Base-by-base conservation (phyloP, 2,888 invertebrate genomes). In the Empis stercorea region DNA sequence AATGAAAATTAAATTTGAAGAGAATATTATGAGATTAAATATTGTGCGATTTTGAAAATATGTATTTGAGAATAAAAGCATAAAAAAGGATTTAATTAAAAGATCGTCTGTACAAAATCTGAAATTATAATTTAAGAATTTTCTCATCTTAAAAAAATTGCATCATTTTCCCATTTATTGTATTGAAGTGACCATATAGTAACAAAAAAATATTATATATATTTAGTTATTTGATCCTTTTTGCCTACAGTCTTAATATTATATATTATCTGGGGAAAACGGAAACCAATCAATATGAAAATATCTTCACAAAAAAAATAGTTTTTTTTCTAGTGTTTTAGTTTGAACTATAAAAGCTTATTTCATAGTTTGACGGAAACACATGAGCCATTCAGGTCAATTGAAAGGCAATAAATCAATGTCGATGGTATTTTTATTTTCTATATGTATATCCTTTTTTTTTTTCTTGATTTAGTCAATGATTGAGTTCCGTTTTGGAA, bases 351-450 rank as follows among this genome's bases (percentile, higher is more conserved):
- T 32, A 44, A 44, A 47, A 27, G 9, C 23, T 27, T 27, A 27
- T 27, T 27, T 27, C 15, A 39, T 38, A 45, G 7, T n/a, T 36
- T 17, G 45, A 45, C 38, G n/a, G 45, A 30, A 46, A 38, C 50
- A 50, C 50, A 50, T 50, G 50, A 46, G 50, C 30, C 48, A 37
- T 30, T 30, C 48, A 45, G 48, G 50, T 50, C 50, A 50, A 45
- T 48, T 43, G 50, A 45, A 44, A 38, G 36, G 15, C 45, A 43
- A 50, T 50, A 46, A 48, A 50, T 50, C 50, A 50, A 44, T 50
- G 50, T 50, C 50, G 30, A 14, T 10, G 10, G 3, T 20, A 4
- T 20, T 20, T 20, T 20, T 20, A 4, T 9, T 27, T 27, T 27
- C 9, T 27, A 4, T 23, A 9, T 23, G 23, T 34, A 5, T 9